Evolutionary conservation across 2,888 invertebrate species (phyloP).

Genomic region (Resseliella maxima): DNA sequence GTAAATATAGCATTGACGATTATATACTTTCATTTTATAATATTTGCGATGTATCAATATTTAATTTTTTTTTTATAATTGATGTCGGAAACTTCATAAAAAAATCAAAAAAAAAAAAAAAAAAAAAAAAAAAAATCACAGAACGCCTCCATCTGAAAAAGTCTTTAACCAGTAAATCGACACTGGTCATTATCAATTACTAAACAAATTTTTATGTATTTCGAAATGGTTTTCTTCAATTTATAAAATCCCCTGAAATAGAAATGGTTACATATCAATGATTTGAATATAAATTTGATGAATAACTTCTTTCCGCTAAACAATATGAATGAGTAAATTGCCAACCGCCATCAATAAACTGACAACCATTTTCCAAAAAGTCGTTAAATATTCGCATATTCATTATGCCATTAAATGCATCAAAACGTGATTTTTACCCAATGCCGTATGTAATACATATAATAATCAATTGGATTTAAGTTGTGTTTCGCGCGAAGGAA

Average conservation of each 20-base stretch:
- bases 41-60: too few species aligned
- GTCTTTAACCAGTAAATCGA: too few species aligned
- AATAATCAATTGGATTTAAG: conserved; percentile 47
- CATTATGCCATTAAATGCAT: conserved; percentile 29
- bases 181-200: too few species aligned
- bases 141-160: too few species aligned
- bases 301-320: conserved; percentile 44
- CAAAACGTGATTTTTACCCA: conserved; percentile 20
- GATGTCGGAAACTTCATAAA: too few species aligned
- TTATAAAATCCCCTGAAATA: too few species aligned
- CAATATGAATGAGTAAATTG: conserved; percentile 25
- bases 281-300: conserved; percentile 31
- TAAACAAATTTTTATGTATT: too few species aligned
- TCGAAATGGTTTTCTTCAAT: too few species aligned
- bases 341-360: conserved; percentile 48
- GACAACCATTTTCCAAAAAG: conserved; percentile 41
- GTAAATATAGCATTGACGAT: too few species aligned
- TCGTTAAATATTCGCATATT: conserved; percentile 17
- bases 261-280: not conserved
- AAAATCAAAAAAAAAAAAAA: too few species aligned
- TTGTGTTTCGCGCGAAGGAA: conserved; percentile 32
- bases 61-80: too few species aligned
- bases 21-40: too few species aligned
- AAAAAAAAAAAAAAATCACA: not conserved
- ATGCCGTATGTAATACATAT: not conserved